phyloP scores from a whole-genome alignment of 2,797 vertebrate genomes.

The Coccyzus lansbergi region DNA sequence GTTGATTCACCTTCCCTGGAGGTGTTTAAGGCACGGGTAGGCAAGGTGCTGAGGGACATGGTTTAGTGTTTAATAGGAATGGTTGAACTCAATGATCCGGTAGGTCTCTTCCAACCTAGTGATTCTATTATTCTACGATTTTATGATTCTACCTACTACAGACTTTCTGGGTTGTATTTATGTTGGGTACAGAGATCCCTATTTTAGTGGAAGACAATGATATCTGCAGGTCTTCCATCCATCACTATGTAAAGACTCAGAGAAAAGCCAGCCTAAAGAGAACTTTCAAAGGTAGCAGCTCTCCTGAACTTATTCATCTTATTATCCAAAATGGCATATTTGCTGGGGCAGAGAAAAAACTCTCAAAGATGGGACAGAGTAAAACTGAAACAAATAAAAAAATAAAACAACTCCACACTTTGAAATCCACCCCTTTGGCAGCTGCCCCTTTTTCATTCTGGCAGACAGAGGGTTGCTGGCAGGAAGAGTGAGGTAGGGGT shows the following conservation, averaged over 20 bases:
- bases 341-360: background rate
- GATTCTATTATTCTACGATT: too few species aligned
- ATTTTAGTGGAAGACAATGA: background rate
- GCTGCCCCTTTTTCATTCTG: conserved; percentile 57
- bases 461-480: conserved; percentile 59
- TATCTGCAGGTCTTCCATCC: background rate
- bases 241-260: background rate
- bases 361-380: background rate
- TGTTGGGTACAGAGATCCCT: background rate
- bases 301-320: conserved; percentile 31
- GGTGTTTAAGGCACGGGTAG: too few species aligned
- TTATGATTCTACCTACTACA: background rate
- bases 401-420: conserved; percentile 11
- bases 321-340: background rate
- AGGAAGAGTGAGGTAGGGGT: conserved; percentile 61
- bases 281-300: conserved; percentile 12
- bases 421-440: conserved; percentile 65
- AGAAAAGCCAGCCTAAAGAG: conserved; percentile 1
- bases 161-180: background rate
- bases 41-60: too few species aligned
- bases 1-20: too few species aligned
- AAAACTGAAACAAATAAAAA: conserved; percentile 44
- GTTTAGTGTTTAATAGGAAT: too few species aligned
- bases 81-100: too few species aligned
- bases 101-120: too few species aligned